Conservation (phyloP, 2,888 invertebrate species). For the Liopterus haemorrhoidalis region DNA sequence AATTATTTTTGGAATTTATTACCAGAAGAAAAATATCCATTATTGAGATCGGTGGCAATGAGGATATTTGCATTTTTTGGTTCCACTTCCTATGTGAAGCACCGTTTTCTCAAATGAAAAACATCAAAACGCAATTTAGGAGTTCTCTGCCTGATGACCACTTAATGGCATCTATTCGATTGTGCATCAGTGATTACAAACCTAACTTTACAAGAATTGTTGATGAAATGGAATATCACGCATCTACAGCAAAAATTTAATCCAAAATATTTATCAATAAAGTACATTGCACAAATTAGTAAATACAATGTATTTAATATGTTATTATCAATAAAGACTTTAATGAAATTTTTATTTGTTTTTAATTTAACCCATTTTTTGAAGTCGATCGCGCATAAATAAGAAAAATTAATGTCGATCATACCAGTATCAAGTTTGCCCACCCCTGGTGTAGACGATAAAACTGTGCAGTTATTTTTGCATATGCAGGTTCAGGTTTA, state of each 20-base stretch:
- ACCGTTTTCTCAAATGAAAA: slow-evolving; percentile 25
- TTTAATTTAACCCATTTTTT: slow-evolving; percentile 16
- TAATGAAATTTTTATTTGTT: slow-evolving; percentile 14
- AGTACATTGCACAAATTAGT: slow-evolving; percentile 3
- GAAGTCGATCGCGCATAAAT: slow-evolving; percentile 17
- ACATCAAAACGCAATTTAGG: slow-evolving; percentile 25
- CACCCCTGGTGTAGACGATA: slow-evolving; percentile 10
- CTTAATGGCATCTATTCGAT: slow-evolving; percentile 24
- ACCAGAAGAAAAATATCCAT: slow-evolving; percentile 26
- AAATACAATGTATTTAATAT: slow-evolving; percentile 13
- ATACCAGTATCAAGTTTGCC: slow-evolving; percentile 17
- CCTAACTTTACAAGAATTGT: slow-evolving; percentile 21
- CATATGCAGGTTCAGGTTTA: no score
- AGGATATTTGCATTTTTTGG: slow-evolving; percentile 26
- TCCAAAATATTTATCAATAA: slow-evolving; percentile 17
- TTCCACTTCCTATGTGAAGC: slow-evolving; percentile 21
- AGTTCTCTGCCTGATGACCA: slow-evolving; percentile 24
- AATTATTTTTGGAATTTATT: slow-evolving; percentile 25
- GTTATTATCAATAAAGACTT: slow-evolving; percentile 12
- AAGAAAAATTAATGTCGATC: slow-evolving; percentile 19
- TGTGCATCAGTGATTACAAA: slow-evolving; percentile 24
- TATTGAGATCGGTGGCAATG: slow-evolving; percentile 25
- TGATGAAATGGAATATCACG: slow-evolving; percentile 19
- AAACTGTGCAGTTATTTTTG: no score
- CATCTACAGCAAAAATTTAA: slow-evolving; percentile 17